Percentiles rank a stretch among this genome's conserved stretches.
Conservation (phyloP, 1,140 invertebrate species). For the Lineus longissimus region DNA sequence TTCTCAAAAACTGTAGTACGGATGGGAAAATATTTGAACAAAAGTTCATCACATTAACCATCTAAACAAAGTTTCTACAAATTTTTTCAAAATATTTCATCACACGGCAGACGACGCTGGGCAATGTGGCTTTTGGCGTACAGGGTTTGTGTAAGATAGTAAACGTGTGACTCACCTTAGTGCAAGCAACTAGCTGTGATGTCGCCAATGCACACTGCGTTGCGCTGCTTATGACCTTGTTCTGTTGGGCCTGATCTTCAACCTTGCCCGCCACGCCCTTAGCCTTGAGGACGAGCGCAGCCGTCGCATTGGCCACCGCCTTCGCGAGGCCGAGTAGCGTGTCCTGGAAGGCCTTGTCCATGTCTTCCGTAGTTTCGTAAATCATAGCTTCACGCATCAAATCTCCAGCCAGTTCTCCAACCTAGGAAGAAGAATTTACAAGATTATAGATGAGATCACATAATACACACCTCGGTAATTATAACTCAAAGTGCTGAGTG, state of each 20-base stretch:
- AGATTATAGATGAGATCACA: too few relatives aligned
- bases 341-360: constrained; percentile 43
- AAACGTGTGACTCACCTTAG: constrained; percentile 69
- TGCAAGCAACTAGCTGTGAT: constrained; percentile 94
- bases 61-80: too few relatives aligned
- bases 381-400: too few relatives aligned
- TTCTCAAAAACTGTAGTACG: too few relatives aligned
- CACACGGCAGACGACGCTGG: too few relatives aligned
- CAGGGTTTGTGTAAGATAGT: too few relatives aligned
- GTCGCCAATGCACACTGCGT: constrained; percentile 96
- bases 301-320: constrained; percentile 53
- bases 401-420: not conserved
- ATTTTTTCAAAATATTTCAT: too few relatives aligned
- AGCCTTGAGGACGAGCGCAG: constrained; percentile 53
- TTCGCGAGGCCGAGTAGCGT: constrained; percentile 49
- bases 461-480: too few relatives aligned
- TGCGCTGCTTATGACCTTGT: constrained; percentile 88
- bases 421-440: not conserved
- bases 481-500: too few relatives aligned
- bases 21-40: too few relatives aligned
- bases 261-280: constrained; percentile 72
- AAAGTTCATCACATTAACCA: too few relatives aligned
- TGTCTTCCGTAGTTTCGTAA: constrained; percentile 25
- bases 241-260: constrained; percentile 62
- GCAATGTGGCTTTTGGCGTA: too few relatives aligned